A percentile compares a stretch with the other conserved stretches of the same genome.
Evolutionary conservation across 1,140 invertebrate species (phyloP).

Genomic region (Drosophila ananassae): DNA sequence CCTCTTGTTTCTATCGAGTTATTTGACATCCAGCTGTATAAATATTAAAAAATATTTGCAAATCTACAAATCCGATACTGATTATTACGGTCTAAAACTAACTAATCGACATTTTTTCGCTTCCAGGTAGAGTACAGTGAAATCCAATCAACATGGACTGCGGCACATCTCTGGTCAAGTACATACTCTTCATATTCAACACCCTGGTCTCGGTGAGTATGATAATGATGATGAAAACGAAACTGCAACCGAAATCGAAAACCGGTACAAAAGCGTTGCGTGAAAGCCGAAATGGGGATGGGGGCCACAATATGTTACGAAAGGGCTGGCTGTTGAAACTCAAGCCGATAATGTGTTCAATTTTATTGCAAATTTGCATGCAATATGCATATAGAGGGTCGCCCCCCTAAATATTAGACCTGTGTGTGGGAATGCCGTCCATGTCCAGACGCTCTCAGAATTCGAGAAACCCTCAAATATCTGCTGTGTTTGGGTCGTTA

Average conservation of each 20-base stretch:
- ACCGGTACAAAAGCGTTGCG: conserved; percentile 37
- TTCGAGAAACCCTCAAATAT: conserved; percentile 8
- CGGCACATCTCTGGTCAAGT: conserved; percentile 91
- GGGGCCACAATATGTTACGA: conserved; percentile 31
- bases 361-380: conserved; percentile 4
- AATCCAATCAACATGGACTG: conserved; percentile 85
- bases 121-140: conserved; percentile 32
- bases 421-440: neutral
- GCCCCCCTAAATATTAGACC: conserved; percentile 1
- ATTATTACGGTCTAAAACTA: neutral
- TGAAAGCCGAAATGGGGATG: conserved; percentile 34
- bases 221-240: conserved; percentile 16
- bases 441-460: conserved; percentile 12
- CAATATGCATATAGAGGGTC: conserved; percentile 16
- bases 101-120: conserved; percentile 12
- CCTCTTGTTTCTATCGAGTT: no score
- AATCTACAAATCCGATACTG: neutral
- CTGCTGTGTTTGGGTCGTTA: conserved; percentile 3
- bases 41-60: neutral
- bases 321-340: conserved; percentile 35
- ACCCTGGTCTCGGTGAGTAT: conserved; percentile 92
- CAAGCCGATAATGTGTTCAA: conserved; percentile 9
- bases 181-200: conserved; percentile 93
- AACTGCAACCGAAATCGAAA: conserved; percentile 31
- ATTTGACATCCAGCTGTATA: neutral